Evolutionary conservation across 2,888 invertebrate species (phyloP).

Genomic region (Mamestra brassicae): DNA sequence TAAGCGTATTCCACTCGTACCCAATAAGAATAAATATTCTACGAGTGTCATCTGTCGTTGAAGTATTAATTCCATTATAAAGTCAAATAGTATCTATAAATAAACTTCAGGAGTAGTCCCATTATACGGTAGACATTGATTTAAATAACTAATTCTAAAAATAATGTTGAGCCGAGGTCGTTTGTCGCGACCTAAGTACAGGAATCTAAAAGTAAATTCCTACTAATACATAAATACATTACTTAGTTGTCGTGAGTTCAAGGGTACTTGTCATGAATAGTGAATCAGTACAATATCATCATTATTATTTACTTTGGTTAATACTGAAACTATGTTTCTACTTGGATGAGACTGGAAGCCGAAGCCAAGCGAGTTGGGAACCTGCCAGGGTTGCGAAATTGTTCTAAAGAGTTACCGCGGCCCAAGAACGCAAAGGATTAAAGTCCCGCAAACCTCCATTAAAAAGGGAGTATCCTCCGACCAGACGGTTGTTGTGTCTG

Average conservation of each 20-base stretch:
- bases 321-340: no score
- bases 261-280: neutral
- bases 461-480: no score
- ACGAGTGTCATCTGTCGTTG: constrained; percentile 24
- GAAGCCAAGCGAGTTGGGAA: no score
- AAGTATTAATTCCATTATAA: constrained; percentile 45
- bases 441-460: no score
- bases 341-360: no score
- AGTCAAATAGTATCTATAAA: constrained; percentile 47
- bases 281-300: neutral
- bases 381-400: no score
- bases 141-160: constrained; percentile 46
- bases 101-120: constrained; percentile 1
- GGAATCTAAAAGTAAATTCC: constrained; percentile 5
- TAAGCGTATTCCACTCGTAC: neutral
- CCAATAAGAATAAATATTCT: constrained; percentile 38
- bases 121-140: constrained; percentile 44
- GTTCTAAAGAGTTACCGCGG: no score
- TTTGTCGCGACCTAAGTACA: neutral
- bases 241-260: constrained; percentile 4
- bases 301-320: neutral
- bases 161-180: constrained; percentile 1
- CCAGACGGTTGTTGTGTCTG: no score
- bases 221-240: neutral
- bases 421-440: no score